phyloP scores from a whole-genome alignment of 2,797 vertebrate genomes.

The Aphelocoma californica region DNA sequence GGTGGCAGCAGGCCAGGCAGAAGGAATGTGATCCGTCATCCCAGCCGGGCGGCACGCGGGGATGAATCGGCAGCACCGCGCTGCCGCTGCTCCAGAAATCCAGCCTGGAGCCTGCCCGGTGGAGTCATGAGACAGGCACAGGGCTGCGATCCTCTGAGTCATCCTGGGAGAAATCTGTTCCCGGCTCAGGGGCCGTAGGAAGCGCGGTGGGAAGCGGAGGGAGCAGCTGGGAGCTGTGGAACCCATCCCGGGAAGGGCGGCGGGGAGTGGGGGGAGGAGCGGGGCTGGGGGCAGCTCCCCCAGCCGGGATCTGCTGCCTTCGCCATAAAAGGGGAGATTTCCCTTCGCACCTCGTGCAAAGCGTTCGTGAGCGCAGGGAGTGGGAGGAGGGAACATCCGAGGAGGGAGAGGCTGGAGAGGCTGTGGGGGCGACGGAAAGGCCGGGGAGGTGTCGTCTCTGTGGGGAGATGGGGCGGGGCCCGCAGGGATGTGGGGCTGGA shows the following conservation, averaged over 20 bases:
- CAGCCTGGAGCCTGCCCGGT: neutral
- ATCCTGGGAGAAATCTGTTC: neutral
- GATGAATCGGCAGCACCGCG: neutral
- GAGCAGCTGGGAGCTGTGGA: neutral
- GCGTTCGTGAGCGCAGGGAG: neutral
- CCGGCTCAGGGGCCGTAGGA: neutral
- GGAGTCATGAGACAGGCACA: neutral
- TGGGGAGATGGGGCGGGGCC: too few relatives aligned
- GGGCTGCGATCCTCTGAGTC: neutral
- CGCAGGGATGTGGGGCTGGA: neutral
- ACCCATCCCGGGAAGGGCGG: accelerated
- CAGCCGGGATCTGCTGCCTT: neutral
- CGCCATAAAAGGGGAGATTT: neutral
- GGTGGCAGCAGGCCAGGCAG: neutral
- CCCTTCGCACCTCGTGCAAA: neutral
- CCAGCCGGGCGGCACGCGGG: neutral
- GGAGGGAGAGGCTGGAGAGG: neutral
- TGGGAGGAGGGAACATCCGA: neutral
- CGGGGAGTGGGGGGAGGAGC: neutral
- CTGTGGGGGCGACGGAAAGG: accelerated
- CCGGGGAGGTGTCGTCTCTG: accelerated
- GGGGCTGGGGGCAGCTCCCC: neutral
- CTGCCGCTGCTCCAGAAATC: neutral
- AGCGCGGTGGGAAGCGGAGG: neutral
- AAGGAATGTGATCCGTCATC: neutral